Evolutionary conservation across 1,140 invertebrate species (phyloP).

Genomic region (Caerostris darwini): DNA sequence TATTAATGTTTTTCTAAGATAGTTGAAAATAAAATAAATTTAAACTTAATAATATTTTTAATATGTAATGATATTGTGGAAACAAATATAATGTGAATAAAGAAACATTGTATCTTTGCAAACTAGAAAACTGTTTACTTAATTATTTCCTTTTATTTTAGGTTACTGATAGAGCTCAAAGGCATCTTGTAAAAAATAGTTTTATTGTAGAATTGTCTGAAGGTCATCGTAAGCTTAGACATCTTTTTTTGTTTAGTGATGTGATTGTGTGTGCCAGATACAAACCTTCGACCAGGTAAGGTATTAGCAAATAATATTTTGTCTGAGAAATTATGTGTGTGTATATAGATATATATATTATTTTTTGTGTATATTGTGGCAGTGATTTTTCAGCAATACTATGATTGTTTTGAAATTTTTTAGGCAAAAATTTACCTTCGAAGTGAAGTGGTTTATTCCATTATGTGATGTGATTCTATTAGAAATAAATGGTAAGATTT

Average conservation of each 20-base stretch:
- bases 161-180: constrained; percentile 89
- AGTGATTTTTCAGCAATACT: neutral
- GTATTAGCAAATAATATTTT: neutral
- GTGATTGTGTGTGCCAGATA: constrained; percentile 97
- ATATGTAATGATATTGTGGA: too few species aligned
- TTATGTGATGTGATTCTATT: constrained; percentile 82
- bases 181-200: constrained; percentile 95
- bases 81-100: too few species aligned
- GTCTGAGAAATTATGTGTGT: neutral
- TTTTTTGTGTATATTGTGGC: neutral
- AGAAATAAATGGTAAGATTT: constrained; percentile 60
- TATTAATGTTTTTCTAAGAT: too few species aligned
- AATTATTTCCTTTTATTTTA: constrained; percentile 80
- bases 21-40: too few species aligned
- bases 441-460: constrained; percentile 95
- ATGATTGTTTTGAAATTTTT: constrained; percentile 59
- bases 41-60: too few species aligned
- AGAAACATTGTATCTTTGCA: too few species aligned
- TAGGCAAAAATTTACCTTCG: constrained; percentile 94
- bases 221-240: constrained; percentile 93
- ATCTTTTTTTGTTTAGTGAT: constrained; percentile 97
- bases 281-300: constrained; percentile 84
- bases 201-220: constrained; percentile 95
- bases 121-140: too few species aligned
- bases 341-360: neutral